Base-by-base conservation (phyloP, 2,888 invertebrate species). In the Clepsis dumicolana region DNA sequence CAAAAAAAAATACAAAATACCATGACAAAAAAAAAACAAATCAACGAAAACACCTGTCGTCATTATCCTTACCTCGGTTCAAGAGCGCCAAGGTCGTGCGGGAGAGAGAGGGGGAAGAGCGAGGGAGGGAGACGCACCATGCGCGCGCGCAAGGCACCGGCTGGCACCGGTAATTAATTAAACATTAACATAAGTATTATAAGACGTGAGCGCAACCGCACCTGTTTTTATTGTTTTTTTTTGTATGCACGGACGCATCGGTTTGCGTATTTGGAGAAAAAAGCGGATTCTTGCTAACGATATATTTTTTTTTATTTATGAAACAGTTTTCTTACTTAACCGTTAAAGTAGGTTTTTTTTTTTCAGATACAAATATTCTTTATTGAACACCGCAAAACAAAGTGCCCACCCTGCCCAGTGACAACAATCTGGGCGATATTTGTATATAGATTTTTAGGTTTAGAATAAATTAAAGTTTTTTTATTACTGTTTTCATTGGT, bases 71-170 rank as follows among this genome's bases (percentile, higher is more conserved):
- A 65, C 53, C 60, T 60, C 18, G 38, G 57, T 38, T 16, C 48
- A n/a, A n/a, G 18, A 41, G 18, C 61, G 66, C 62, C 67, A 67
- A 78, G 75, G 56, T 60, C 74, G 74, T 63, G 74, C 75, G 74
- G 54, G 73, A 72, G 80, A 75, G 71, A 12, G 79, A 75, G 70
- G 21, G 56, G 48, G 67, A 24, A 54, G 53, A 60, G 50, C 48
- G 74, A 62, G 73, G 54, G 73, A 77, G 71, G 24, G 68, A 27
- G 57, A 69, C 64, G 60, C 56, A 52, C 21, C 38, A 24, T 38
- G 60, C 65, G 65, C 78, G 73, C 77, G 85, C 85, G 85, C 85
- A 80, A 76, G 87, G 87, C 79, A 87, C 87, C 32, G 87, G 60
- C 84, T 86, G 87, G 86, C 78, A 86, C 86, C 73, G 77, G 75